phyloP scores from a whole-genome alignment of 2,113 vertebrate genomes.

The Promerops cafer region DNA sequence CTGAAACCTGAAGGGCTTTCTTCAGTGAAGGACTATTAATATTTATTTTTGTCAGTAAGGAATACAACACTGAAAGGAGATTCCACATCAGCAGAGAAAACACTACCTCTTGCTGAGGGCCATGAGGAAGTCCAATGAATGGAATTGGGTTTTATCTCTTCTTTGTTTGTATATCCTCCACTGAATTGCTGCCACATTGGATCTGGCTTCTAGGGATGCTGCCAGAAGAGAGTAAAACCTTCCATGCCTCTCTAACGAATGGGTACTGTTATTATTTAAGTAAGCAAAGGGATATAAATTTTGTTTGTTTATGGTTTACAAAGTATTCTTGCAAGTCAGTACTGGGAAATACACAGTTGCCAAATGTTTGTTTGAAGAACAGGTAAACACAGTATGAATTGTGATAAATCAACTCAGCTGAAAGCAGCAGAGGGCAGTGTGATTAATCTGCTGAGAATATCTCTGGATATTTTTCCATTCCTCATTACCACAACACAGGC shows the following conservation, averaged over 20 bases:
- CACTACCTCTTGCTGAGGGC: background rate
- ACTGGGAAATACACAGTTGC: background rate
- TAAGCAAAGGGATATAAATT: background rate
- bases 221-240: background rate
- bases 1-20: background rate
- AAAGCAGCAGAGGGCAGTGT: constrained; percentile 31
- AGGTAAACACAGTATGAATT: background rate
- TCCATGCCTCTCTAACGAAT: background rate
- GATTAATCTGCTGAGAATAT: background rate
- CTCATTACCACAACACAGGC: background rate
- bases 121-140: background rate
- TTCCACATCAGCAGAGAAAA: background rate
- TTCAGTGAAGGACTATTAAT: background rate
- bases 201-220: background rate
- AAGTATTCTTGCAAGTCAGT: background rate
- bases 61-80: background rate
- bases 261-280: background rate
- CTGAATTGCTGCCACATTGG: background rate
- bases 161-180: background rate
- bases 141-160: background rate
- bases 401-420: background rate
- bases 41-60: background rate
- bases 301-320: background rate
- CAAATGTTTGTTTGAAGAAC: background rate
- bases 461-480: background rate